Evolutionary conservation across 2,113 vertebrate genomes (phyloP).

Genomic region (Brachypteracias leptosomus): DNA sequence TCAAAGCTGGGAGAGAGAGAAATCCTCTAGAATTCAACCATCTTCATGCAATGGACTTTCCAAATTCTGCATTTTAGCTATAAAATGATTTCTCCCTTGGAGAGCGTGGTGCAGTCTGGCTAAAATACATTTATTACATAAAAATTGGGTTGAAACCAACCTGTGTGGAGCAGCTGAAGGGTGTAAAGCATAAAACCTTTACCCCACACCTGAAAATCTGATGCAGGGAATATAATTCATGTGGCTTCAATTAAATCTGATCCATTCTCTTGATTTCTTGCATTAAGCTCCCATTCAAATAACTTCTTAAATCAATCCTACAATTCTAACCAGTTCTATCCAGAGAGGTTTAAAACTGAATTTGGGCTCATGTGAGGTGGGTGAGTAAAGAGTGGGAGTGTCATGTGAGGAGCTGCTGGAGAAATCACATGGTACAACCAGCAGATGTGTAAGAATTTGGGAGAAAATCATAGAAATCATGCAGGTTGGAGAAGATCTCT

Average conservation of each 20-base stretch:
- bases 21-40: background rate
- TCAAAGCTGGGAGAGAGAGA: background rate
- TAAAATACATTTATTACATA: background rate
- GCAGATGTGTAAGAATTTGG: background rate
- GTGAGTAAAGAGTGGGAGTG: background rate
- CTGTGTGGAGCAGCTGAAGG: background rate
- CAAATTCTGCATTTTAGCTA: background rate
- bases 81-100: background rate
- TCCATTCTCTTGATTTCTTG: background rate
- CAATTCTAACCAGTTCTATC: background rate
- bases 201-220: fast-evolving
- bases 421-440: background rate
- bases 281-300: background rate
- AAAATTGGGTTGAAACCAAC: background rate
- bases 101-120: background rate
- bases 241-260: background rate
- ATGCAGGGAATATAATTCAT: background rate
- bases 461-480: too few relatives aligned
- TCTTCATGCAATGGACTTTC: background rate
- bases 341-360: background rate
- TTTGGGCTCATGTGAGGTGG: background rate
- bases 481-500: too few relatives aligned
- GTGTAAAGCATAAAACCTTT: background rate
- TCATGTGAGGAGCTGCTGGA: background rate
- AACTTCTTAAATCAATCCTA: background rate